These are phyloP conservation scores for Hippasteria phrygiana DNA, from an alignment of 53 echinoderm and acorn worm species.

Conservation along the genomic window DNA sequence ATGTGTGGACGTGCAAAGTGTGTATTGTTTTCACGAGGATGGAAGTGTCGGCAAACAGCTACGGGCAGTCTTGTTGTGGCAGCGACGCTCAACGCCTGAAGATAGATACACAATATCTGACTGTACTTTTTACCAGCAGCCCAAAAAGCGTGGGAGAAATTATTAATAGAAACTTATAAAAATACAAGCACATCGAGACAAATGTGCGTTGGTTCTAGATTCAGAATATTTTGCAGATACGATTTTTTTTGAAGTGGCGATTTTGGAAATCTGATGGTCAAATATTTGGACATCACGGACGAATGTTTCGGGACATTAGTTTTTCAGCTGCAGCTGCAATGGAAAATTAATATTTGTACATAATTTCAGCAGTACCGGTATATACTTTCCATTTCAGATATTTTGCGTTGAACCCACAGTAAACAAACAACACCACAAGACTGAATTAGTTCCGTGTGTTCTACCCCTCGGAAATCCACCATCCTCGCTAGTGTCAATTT, in stretches of 20 bases:
- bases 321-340: too few relatives aligned
- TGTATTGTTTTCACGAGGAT: not conserved
- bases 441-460: not conserved
- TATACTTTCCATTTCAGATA: too few relatives aligned
- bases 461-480: not conserved
- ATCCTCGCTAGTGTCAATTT: not conserved
- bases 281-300: too few relatives aligned
- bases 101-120: not conserved
- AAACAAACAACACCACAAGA: too few relatives aligned
- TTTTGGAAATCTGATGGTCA: too few relatives aligned
- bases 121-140: not conserved
- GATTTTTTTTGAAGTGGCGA: too few relatives aligned
- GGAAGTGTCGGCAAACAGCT: constrained; percentile 43
- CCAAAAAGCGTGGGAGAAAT: not conserved
- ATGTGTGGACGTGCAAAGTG: not conserved
- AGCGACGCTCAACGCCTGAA: constrained; percentile 20
- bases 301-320: too few relatives aligned
- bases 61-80: constrained; percentile 11
- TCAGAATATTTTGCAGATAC: too few relatives aligned
- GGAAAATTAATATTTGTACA: too few relatives aligned
- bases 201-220: too few relatives aligned
- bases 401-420: too few relatives aligned
- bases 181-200: not conserved
- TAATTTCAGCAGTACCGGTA: too few relatives aligned
- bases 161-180: not conserved